These are phyloP conservation scores for Lophotis ruficrista DNA, from an alignment of 2,113 vertebrate species.

Conservation along the genomic window DNA sequence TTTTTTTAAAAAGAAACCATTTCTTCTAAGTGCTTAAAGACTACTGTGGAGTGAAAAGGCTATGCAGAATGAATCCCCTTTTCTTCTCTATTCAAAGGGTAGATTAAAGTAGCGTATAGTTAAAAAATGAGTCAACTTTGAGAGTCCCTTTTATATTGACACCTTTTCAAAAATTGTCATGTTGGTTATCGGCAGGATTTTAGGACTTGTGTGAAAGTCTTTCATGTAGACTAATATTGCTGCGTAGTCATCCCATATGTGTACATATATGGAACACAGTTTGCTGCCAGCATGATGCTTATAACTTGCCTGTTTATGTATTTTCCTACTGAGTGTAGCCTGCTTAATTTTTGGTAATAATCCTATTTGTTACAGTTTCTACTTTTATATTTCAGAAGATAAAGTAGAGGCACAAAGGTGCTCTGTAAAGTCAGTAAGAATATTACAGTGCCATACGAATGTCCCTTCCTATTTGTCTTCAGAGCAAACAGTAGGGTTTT, in stretches of 20 bases:
- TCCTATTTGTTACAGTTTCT: neutral
- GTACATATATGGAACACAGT: fast-evolving
- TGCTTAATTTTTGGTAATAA: neutral
- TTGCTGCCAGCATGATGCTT: neutral
- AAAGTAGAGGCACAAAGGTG: neutral
- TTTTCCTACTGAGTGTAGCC: neutral
- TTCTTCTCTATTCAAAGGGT: neutral
- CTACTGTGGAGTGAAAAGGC: neutral
- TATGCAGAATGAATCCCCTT: neutral
- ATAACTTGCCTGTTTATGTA: neutral
- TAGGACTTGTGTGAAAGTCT: neutral
- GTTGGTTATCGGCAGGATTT: neutral
- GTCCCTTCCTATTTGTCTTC: neutral
- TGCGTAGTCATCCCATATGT: fast-evolving
- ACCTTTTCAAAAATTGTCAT: neutral
- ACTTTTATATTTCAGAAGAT: neutral
- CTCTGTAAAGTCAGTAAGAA: neutral
- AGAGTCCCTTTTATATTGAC: neutral
- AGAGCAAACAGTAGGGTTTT: neutral
- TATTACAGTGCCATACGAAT: neutral
- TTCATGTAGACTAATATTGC: neutral
- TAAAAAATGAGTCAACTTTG: neutral
- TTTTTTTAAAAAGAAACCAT: neutral
- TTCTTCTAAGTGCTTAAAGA: neutral
- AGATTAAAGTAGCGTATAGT: neutral